A percentile compares a stretch with the other conserved stretches of the same genome.
phyloP scores from a whole-genome alignment of 2,113 vertebrate species.

The Aleadryas rufinucha region DNA sequence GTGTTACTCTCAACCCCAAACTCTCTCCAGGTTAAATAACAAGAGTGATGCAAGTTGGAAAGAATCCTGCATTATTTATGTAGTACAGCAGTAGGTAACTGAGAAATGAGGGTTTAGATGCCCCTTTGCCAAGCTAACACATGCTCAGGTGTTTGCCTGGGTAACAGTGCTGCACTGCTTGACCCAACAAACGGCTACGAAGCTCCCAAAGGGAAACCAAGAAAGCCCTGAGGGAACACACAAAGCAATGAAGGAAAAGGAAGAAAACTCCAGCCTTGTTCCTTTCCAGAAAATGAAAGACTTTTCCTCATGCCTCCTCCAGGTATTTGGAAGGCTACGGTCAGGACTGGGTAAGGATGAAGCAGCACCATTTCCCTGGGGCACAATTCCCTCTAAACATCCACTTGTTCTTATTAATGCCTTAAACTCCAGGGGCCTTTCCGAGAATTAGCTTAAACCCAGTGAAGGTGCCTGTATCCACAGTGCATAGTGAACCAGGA shows the following conservation, averaged over 20 bases:
- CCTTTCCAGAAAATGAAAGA: background rate
- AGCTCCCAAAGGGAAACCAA: background rate
- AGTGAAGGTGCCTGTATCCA: background rate
- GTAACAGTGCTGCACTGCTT: background rate
- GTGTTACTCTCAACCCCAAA: background rate
- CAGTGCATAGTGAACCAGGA: rapidly evolving
- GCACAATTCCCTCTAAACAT: background rate
- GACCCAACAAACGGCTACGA: background rate
- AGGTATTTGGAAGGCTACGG: background rate
- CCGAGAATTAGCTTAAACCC: background rate
- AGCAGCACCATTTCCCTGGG: background rate
- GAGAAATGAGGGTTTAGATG: background rate
- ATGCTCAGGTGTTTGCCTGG: background rate
- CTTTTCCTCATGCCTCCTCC: background rate
- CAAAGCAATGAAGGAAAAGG: background rate
- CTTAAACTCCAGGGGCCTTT: background rate
- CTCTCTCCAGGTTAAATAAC: background rate
- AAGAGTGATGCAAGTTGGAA: background rate
- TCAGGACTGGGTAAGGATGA: background rate
- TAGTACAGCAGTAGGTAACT: background rate
- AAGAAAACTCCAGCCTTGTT: background rate
- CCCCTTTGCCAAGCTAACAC: background rate
- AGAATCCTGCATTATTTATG: background rate
- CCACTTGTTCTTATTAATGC: background rate
- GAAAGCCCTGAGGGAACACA: background rate